Percentiles rank a stretch among this genome's conserved stretches.
phyloP scores from a whole-genome alignment of 64 coral and sea anemone genomes.

The Montipora efflorescens region DNA sequence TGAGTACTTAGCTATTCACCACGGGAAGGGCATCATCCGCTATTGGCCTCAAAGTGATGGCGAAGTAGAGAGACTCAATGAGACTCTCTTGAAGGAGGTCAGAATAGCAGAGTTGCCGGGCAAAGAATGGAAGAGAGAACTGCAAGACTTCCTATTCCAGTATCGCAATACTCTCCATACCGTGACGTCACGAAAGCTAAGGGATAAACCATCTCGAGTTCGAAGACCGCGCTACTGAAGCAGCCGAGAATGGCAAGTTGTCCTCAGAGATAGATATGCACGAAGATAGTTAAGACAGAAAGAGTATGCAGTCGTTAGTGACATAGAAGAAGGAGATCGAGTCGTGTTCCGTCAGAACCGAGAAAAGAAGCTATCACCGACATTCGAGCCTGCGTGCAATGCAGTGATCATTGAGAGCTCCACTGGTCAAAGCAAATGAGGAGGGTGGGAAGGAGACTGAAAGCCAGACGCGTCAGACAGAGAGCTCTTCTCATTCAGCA shows the following conservation, averaged over 20 bases:
- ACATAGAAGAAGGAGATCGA: too few species aligned
- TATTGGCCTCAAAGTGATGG: slow-evolving; percentile 79
- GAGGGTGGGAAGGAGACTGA: neutral
- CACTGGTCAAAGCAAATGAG: too few species aligned
- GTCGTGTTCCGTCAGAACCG: too few species aligned
- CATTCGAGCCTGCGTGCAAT: too few species aligned
- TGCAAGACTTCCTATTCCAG: slow-evolving; percentile 41
- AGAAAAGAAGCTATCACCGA: neutral
- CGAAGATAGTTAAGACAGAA: slow-evolving; percentile 50
- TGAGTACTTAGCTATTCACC: too few species aligned
- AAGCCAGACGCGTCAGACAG: too few species aligned
- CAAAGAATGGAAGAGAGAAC: slow-evolving; percentile 40
- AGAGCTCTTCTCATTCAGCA: too few species aligned
- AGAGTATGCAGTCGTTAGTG: slow-evolving; percentile 6
- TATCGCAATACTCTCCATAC: slow-evolving; percentile 64
- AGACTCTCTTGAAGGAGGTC: slow-evolving; percentile 47
- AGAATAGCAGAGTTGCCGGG: slow-evolving; percentile 47
- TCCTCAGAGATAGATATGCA: slow-evolving; percentile 64
- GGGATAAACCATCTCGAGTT: slow-evolving; percentile 33
- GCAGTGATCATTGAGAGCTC: too few species aligned
- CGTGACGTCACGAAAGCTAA: slow-evolving; percentile 27
- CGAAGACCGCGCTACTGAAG: slow-evolving; percentile 50
- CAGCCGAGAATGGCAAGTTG: slow-evolving; percentile 66
- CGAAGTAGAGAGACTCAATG: slow-evolving; percentile 28
- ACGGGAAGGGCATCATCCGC: neutral